These are phyloP conservation scores for Gorsachius magnificus DNA, from an alignment of 2,797 vertebrate species.

Conservation along the genomic window DNA sequence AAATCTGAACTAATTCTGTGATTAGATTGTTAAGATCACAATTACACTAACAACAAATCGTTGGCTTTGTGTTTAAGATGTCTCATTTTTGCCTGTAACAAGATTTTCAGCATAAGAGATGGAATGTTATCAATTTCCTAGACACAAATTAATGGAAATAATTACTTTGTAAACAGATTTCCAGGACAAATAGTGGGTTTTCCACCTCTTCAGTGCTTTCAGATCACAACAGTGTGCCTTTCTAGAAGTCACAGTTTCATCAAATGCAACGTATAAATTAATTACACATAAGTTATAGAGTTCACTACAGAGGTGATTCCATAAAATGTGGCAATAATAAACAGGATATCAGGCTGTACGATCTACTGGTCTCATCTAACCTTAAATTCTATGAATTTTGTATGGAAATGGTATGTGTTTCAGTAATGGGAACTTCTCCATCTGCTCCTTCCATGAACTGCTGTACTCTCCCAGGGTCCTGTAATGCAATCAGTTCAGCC, in stretches of 20 bases:
- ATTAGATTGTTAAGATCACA: background rate
- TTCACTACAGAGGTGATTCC: background rate
- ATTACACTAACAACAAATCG: background rate
- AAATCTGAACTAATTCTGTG: background rate
- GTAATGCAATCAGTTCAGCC: background rate
- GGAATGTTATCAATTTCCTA: background rate
- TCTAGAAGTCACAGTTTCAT: background rate
- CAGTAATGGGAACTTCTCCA: background rate
- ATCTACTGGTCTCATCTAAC: background rate
- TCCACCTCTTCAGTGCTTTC: background rate
- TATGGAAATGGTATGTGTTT: background rate
- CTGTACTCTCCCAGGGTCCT: background rate
- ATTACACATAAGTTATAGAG: background rate
- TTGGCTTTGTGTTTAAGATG: background rate
- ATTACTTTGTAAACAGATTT: background rate
- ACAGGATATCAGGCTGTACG: background rate
- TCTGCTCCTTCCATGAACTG: background rate
- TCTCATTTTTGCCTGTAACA: background rate
- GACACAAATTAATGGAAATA: background rate
- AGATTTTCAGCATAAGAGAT: background rate
- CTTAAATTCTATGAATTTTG: background rate
- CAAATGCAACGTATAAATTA: background rate
- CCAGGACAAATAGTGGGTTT: background rate
- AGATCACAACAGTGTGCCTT: background rate
- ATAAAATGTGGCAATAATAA: background rate